These are phyloP conservation scores for Phalacrocorax aristotelis DNA, from an alignment of 2,113 vertebrate species.

Conservation along the genomic window DNA sequence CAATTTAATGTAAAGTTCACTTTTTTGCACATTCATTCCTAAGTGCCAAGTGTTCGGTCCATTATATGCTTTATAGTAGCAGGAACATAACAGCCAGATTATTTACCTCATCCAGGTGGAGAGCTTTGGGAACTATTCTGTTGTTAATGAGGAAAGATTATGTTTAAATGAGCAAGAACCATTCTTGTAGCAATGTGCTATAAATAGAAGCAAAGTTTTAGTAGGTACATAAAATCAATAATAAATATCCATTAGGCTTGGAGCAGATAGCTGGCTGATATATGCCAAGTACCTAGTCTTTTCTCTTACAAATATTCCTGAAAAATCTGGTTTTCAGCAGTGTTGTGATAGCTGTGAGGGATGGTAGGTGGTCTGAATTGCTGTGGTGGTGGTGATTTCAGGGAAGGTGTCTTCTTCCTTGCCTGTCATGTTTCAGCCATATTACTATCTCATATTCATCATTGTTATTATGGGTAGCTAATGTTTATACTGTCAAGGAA, in stretches of 20 bases:
- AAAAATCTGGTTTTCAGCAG: neutral
- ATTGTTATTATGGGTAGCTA: neutral
- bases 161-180: neutral
- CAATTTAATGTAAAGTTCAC: neutral
- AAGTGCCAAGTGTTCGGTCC: neutral
- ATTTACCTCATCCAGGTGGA: neutral
- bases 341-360: neutral
- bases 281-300: neutral
- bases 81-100: neutral
- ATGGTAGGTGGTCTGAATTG: neutral
- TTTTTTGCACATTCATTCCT: neutral
- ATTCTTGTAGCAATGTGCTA: neutral
- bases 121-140: neutral
- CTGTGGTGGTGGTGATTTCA: neutral
- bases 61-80: neutral
- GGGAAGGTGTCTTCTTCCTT: neutral
- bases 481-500: neutral
- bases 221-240: neutral
- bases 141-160: neutral
- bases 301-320: neutral
- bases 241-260: neutral
- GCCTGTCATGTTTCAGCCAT: neutral
- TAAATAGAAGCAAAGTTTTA: neutral
- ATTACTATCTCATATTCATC: neutral
- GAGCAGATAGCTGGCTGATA: neutral